Percentiles rank a stretch among this genome's conserved stretches.
Conservation (phyloP, 2,113 vertebrate species). For the Egretta garzetta region DNA sequence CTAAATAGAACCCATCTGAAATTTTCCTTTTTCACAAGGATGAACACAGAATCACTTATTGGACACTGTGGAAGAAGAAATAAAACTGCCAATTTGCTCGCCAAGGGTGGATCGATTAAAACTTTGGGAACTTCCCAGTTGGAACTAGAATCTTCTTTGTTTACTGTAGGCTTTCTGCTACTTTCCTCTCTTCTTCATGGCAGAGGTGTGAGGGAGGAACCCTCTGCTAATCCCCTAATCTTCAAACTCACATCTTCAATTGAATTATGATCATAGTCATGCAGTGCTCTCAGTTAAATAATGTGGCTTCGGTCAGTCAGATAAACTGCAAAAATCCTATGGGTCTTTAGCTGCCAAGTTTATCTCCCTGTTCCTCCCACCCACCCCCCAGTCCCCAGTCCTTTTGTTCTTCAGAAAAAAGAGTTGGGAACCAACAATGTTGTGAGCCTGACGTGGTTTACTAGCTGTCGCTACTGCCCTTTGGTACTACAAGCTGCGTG, state of each 20-base stretch:
- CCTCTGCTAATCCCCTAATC: neutral
- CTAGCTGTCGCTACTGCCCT: neutral
- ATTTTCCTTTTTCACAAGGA: neutral
- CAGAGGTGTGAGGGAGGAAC: neutral
- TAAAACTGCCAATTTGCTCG: neutral
- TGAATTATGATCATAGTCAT: neutral
- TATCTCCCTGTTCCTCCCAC: neutral
- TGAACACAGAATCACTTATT: neutral
- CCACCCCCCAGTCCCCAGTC: neutral
- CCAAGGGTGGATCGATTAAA: neutral
- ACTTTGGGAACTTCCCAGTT: neutral
- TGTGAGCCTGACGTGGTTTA: neutral
- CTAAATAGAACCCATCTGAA: neutral
- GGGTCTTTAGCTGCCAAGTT: neutral
- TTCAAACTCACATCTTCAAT: neutral
- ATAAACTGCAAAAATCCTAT: neutral
- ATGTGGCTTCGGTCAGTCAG: neutral
- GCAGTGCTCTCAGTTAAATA: neutral
- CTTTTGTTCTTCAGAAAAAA: neutral
- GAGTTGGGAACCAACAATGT: neutral
- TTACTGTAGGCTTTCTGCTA: neutral
- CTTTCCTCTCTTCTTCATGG: neutral
- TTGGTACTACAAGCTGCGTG: neutral
- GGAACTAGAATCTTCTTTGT: neutral
- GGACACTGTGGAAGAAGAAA: neutral